These are phyloP conservation scores for Lasiurus cinereus DNA, from an alignment of 2,113 vertebrate genomes.

Conservation along the genomic window DNA sequence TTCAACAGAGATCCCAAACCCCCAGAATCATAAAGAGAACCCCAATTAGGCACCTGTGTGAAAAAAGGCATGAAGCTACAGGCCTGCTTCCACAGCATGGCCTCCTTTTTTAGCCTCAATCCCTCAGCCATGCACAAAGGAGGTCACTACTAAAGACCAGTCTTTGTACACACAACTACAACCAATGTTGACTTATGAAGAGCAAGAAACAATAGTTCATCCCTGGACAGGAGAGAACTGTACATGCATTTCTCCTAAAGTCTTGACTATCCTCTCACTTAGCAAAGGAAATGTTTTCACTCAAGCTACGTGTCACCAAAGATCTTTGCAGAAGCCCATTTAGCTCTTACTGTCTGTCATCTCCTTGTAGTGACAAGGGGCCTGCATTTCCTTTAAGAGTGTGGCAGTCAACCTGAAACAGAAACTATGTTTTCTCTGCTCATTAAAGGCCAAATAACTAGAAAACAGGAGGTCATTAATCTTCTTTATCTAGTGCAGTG, in stretches of 20 bases:
- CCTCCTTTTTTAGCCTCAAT: neutral
- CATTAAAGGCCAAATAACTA: constrained; percentile 27
- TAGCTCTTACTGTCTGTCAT: neutral
- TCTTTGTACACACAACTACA: neutral
- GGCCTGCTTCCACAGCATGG: neutral
- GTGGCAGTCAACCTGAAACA: neutral
- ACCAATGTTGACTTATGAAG: neutral
- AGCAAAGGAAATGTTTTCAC: neutral
- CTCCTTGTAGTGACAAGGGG: neutral
- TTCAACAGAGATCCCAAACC: neutral
- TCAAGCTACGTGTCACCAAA: neutral
- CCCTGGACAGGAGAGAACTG: neutral
- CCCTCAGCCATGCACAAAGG: neutral
- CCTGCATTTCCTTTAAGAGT: neutral
- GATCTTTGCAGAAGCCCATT: neutral
- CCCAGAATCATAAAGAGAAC: neutral
- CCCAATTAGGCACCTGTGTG: neutral
- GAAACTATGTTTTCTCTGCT: neutral
- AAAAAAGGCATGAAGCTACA: neutral
- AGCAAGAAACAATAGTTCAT: neutral
- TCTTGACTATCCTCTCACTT: neutral
- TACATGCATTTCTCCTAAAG: neutral
- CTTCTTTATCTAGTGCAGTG: neutral
- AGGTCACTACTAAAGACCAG: neutral
- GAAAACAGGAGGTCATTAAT: constrained; percentile 32